Evolutionary conservation across 2,113 vertebrate species (phyloP).

Genomic region (Sylvilagus bachmani): DNA sequence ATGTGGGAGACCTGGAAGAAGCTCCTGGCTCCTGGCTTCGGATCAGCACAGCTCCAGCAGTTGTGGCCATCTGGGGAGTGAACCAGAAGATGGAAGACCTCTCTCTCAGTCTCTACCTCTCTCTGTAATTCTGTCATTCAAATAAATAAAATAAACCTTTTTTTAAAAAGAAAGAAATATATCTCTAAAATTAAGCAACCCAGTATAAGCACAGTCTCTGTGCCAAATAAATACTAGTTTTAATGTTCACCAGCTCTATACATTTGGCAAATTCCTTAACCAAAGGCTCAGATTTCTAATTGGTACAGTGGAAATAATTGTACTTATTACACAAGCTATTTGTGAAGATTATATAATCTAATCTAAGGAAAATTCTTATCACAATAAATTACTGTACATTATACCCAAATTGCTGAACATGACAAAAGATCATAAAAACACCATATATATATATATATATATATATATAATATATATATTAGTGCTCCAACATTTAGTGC

Average conservation of each 20-base stretch:
- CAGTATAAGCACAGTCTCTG: background rate
- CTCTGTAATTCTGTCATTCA: too few relatives aligned
- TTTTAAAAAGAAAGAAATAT: background rate
- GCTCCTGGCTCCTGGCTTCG: too few relatives aligned
- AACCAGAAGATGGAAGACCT: too few relatives aligned
- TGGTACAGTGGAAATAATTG: background rate
- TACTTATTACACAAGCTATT: background rate
- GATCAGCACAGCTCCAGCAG: too few relatives aligned
- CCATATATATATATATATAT: background rate
- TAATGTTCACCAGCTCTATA: background rate
- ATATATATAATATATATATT: background rate
- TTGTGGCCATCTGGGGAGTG: too few relatives aligned
- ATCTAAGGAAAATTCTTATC: conserved; percentile 1
- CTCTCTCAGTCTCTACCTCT: too few relatives aligned
- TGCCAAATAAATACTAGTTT: background rate
- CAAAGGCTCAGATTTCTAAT: background rate
- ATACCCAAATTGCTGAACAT: background rate
- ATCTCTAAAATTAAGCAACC: background rate
- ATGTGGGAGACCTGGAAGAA: too few relatives aligned
- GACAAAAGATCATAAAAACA: background rate
- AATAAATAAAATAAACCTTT: too few relatives aligned
- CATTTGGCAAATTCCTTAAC: background rate
- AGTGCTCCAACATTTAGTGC: background rate
- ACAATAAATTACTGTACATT: background rate
- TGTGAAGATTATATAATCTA: conserved; percentile 25